Percentiles rank a stretch among this genome's conserved stretches.
phyloP scores from a whole-genome alignment of 2,113 vertebrate genomes.

The Salvelinus sp. region DNA sequence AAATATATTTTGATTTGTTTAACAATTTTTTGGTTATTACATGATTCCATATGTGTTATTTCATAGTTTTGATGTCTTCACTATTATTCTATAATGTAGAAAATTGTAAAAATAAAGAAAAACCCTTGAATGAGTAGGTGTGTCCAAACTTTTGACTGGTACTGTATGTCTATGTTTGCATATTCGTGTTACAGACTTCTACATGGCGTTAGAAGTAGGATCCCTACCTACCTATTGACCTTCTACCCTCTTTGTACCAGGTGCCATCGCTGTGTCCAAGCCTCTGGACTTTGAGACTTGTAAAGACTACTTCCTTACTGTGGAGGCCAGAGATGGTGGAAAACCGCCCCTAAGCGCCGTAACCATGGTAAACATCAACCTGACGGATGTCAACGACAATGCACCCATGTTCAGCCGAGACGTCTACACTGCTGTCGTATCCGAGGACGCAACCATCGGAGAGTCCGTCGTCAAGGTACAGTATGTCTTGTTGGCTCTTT shows the following conservation, averaged over 20 bases:
- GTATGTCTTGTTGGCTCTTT: slow-evolving; percentile 37
- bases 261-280: slow-evolving; percentile 83
- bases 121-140: too few relatives aligned
- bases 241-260: slow-evolving; percentile 60
- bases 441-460: slow-evolving; percentile 85
- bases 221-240: not conserved
- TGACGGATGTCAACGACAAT: slow-evolving; percentile 96
- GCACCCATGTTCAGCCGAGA: slow-evolving; percentile 85
- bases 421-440: slow-evolving; percentile 85
- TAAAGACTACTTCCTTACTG: slow-evolving; percentile 89
- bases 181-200: not conserved
- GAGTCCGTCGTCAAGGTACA: slow-evolving; percentile 81
- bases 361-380: slow-evolving; percentile 87
- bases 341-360: slow-evolving; percentile 86
- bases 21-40: too few relatives aligned
- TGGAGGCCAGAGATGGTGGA: slow-evolving; percentile 93
- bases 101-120: too few relatives aligned
- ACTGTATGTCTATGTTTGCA: too few relatives aligned
- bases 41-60: too few relatives aligned
- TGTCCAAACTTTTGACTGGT: too few relatives aligned
- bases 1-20: too few relatives aligned
- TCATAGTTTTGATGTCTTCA: too few relatives aligned
- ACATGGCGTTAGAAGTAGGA: not conserved
- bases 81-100: too few relatives aligned
- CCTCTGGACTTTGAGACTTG: slow-evolving; percentile 89